Evolutionary conservation across 2,888 invertebrate species (phyloP).

Genomic region (Gymnosoma rotundatum): DNA sequence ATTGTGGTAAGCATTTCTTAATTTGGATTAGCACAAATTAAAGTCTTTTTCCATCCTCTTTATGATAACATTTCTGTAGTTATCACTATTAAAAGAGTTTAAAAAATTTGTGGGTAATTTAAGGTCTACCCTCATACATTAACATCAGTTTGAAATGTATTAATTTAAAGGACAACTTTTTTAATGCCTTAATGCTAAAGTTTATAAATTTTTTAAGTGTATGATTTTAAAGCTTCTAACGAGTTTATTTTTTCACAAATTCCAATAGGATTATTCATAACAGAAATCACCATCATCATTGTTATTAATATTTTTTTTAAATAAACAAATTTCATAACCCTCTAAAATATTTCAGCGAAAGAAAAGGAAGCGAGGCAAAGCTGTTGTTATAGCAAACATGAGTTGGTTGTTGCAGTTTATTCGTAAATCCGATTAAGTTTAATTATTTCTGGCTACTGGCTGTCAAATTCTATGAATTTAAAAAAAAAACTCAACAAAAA

Average conservation of each 20-base stretch:
- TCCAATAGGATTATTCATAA: conserved; percentile 53
- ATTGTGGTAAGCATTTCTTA: no score
- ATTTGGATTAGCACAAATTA: no score
- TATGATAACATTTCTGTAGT: no score
- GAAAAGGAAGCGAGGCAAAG: not conserved
- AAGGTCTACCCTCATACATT: no score
- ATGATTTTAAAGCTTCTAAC: conserved; percentile 35
- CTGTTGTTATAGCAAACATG: not conserved
- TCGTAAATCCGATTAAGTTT: conserved; percentile 72
- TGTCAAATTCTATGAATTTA: conserved; percentile 69
- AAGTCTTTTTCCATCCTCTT: no score
- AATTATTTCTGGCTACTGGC: conserved; percentile 72
- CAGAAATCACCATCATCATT: conserved; percentile 54
- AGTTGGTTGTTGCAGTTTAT: conserved; percentile 20
- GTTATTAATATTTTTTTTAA: conserved; percentile 27
- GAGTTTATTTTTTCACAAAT: conserved; percentile 14
- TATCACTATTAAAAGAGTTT: no score
- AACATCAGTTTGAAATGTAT: no score
- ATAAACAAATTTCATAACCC: conserved; percentile 20
- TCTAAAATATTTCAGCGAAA: conserved; percentile 5
- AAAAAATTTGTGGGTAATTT: no score
- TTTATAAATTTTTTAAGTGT: conserved; percentile 30
- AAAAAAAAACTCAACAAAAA: conserved; percentile 41
- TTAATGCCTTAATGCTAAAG: not conserved
- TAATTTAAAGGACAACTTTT: no score